These are phyloP conservation scores for Pollachius pollachius DNA, from an alignment of 2,113 vertebrate species.

Conservation along the genomic window DNA sequence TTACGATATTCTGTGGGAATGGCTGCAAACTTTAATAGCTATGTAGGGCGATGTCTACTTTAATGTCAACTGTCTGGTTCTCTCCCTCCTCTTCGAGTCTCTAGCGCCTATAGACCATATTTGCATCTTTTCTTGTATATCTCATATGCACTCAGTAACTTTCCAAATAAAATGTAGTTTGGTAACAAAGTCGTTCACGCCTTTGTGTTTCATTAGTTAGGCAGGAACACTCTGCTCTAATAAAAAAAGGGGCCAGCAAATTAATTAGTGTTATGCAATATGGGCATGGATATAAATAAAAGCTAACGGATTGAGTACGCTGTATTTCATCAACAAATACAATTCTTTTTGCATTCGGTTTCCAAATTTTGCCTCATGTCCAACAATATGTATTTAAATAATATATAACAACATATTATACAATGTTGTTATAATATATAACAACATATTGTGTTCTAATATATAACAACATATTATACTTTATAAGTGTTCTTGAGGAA, in stretches of 20 bases:
- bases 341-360: slow-evolving; percentile 29
- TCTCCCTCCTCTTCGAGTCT: background rate
- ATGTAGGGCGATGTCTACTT: background rate
- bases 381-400: background rate
- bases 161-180: background rate
- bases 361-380: background rate
- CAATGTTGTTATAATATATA: too few relatives aligned
- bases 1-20: background rate
- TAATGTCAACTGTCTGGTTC: background rate
- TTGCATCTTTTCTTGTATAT: background rate
- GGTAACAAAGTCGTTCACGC: background rate
- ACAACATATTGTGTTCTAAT: too few relatives aligned
- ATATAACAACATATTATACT: too few relatives aligned
- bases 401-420: too few relatives aligned
- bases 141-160: background rate
- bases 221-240: slow-evolving; percentile 14
- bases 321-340: slow-evolving; percentile 49
- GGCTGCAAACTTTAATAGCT: background rate
- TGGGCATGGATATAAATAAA: slow-evolving; percentile 40
- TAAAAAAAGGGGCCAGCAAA: slow-evolving; percentile 28
- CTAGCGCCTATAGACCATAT: background rate
- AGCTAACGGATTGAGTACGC: slow-evolving; percentile 12
- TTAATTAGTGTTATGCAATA: slow-evolving; percentile 33
- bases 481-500: too few relatives aligned
- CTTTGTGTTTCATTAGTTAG: slow-evolving; percentile 9